Percentiles rank a stretch among this genome's conserved stretches.
phyloP scores from a whole-genome alignment of 2,113 vertebrate species.

The Cygnus atratus region DNA sequence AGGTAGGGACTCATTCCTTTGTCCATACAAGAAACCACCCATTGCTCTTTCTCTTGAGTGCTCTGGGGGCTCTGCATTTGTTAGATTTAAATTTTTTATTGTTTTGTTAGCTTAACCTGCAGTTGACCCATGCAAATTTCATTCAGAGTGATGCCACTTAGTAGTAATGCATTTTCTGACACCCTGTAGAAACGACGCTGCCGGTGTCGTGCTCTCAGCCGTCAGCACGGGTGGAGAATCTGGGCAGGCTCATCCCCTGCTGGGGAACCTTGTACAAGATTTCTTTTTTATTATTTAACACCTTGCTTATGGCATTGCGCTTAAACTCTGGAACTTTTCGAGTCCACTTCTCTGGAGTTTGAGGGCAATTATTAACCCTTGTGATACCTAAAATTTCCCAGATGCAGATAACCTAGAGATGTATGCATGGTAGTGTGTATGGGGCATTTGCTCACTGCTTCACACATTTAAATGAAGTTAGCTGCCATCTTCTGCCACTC shows the following conservation, averaged over 20 bases:
- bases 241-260: not conserved
- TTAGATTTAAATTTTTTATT: conserved; percentile 78
- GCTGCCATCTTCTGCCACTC: not conserved
- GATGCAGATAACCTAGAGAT: not conserved
- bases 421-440: rapidly evolving
- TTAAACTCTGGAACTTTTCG: conserved; percentile 65
- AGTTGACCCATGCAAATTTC: conserved; percentile 77
- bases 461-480: not conserved
- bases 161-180: conserved; percentile 70
- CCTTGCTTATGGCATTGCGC: conserved; percentile 6
- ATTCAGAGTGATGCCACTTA: conserved; percentile 61
- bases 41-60: conserved; percentile 33
- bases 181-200: conserved; percentile 55
- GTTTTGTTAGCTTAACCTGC: conserved; percentile 79
- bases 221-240: not conserved
- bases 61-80: conserved; percentile 48
- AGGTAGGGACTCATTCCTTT: not conserved
- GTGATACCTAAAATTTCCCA: not conserved
- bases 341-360: conserved; percentile 39
- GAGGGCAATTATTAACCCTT: conserved; percentile 44
- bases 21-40: conserved; percentile 39
- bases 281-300: conserved; percentile 75
- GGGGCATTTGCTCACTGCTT: not conserved
- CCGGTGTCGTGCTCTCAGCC: not conserved
- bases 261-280: not conserved